A percentile compares a stretch with the other conserved stretches of the same genome.
phyloP scores from a whole-genome alignment of 2,888 invertebrate genomes.

The Dryococelus australis region DNA sequence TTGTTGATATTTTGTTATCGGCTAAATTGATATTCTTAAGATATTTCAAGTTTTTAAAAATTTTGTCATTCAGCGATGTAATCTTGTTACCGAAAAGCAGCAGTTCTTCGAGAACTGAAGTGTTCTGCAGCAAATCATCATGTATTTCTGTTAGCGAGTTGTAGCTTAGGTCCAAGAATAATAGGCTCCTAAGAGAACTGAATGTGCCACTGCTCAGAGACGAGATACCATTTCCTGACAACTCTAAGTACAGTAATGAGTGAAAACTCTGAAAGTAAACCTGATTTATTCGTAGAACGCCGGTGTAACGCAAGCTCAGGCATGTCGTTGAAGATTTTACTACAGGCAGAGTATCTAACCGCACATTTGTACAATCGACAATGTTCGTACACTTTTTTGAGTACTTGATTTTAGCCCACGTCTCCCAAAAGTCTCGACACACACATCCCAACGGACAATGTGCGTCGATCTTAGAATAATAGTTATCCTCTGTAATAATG shows the following conservation, averaged over 20 bases:
- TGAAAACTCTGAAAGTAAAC: background rate
- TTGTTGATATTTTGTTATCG: background rate
- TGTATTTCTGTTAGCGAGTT: background rate
- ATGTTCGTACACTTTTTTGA: background rate
- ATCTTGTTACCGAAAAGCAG: background rate
- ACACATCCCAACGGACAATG: background rate
- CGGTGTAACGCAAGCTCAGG: background rate
- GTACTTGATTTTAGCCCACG: background rate
- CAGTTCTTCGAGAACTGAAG: background rate
- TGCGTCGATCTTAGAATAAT: background rate
- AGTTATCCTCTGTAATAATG: background rate
- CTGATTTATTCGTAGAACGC: background rate
- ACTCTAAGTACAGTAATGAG: background rate
- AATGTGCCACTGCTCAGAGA: background rate
- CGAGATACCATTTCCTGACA: background rate
- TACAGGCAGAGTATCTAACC: background rate
- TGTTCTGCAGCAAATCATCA: background rate
- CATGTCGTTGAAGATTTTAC: background rate
- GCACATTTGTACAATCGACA: background rate
- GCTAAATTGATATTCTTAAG: background rate
- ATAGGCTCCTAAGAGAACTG: background rate
- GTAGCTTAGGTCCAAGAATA: background rate
- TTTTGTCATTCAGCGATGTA: background rate
- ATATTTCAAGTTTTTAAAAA: background rate
- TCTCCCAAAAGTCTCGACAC: background rate